These are phyloP conservation scores for Ceyx margarethae DNA, from an alignment of 2,113 vertebrate species.

Conservation along the genomic window DNA sequence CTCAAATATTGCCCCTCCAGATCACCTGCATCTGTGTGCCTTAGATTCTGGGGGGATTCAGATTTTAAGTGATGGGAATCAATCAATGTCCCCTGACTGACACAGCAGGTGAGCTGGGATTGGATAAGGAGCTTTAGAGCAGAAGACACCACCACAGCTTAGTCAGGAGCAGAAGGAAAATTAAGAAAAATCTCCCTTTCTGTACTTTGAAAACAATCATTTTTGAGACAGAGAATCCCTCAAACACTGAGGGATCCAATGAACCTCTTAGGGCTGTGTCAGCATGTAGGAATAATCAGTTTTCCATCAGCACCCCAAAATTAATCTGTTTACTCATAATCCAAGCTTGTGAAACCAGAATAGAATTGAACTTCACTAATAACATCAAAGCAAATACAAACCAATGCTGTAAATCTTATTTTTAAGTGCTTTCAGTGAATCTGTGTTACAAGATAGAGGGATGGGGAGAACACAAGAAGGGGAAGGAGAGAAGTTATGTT, in stretches of 20 bases:
- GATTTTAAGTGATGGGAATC: neutral
- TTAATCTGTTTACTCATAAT: neutral
- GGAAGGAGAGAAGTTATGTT: neutral
- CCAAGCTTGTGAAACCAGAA: neutral
- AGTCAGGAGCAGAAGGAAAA: neutral
- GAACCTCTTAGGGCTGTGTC: neutral
- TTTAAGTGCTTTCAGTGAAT: neutral
- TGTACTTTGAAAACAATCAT: neutral
- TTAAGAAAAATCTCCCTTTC: neutral
- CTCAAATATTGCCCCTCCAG: neutral
- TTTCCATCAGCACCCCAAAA: neutral
- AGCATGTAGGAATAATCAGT: neutral
- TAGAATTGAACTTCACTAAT: neutral
- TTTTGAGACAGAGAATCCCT: neutral
- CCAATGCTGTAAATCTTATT: neutral
- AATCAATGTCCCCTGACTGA: neutral
- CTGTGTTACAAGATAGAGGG: neutral
- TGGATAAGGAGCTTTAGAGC: neutral
- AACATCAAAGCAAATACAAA: neutral
- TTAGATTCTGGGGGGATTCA: neutral
- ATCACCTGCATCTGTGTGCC: neutral
- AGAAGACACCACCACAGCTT: neutral
- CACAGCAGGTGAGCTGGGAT: neutral
- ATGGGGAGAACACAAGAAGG: neutral
- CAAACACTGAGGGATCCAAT: neutral